Conservation (phyloP, 2,797 vertebrate genomes). For the Artibeus lituratus region DNA sequence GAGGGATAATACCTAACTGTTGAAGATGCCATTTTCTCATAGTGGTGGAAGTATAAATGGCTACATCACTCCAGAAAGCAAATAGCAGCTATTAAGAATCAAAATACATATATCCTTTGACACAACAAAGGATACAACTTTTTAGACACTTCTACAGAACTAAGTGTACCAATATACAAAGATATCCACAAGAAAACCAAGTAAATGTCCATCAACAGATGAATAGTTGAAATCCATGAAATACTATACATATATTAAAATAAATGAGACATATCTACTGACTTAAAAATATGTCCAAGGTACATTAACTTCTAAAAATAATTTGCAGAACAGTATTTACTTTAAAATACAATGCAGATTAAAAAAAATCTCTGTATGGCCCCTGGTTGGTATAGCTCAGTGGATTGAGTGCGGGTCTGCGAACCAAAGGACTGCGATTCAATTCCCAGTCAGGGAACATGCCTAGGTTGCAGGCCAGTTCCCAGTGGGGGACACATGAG, state of each 20-base stretch:
- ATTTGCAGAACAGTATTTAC: not conserved
- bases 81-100: not conserved
- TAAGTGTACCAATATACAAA: not conserved
- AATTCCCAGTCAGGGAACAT: no score
- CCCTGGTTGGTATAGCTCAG: no score
- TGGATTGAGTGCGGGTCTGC: no score
- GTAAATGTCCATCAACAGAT: not conserved
- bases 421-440: no score
- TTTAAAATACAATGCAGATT: not conserved
- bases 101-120: not conserved
- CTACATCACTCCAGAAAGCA: not conserved
- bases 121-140: not conserved
- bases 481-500: no score
- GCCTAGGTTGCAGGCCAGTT: no score
- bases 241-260: not conserved
- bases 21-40: not conserved
- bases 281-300: not conserved
- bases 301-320: not conserved
- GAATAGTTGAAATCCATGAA: not conserved
- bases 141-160: not conserved
- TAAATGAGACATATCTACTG: not conserved
- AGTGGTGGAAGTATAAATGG: not conserved
- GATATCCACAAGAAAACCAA: not conserved
- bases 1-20: not conserved
- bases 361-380: not conserved